Evolutionary conservation across 2,797 vertebrate species (phyloP).

Genomic region (Dryobates pubescens): DNA sequence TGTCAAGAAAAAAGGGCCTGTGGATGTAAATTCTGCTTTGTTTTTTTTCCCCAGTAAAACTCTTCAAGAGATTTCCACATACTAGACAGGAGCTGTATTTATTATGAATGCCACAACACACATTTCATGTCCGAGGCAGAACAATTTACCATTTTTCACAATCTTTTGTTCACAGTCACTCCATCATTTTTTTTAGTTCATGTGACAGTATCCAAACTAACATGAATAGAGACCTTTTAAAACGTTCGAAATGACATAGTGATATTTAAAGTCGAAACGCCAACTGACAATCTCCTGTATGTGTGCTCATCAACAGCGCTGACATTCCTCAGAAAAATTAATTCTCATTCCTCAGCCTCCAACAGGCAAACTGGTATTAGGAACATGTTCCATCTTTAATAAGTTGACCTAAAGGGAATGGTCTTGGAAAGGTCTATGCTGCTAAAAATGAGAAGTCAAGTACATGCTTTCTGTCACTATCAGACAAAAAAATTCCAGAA

Average conservation of each 20-base stretch:
- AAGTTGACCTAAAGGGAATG: neutral
- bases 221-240: neutral
- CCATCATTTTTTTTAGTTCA: neutral
- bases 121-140: neutral
- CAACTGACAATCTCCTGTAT: neutral
- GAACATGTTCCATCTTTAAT: neutral
- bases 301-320: neutral
- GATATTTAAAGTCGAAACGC: neutral
- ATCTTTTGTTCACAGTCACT: neutral
- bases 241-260: neutral
- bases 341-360: neutral
- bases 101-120: neutral
- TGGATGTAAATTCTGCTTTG: neutral
- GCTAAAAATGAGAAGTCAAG: neutral
- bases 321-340: neutral
- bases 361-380: neutral
- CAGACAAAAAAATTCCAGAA: neutral
- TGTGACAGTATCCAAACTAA: neutral
- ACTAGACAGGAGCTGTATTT: neutral
- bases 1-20: neutral
- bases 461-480: neutral
- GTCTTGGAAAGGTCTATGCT: too few species aligned
- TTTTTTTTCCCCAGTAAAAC: neutral
- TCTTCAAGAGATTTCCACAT: neutral
- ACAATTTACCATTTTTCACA: neutral